A percentile compares a stretch with the other conserved stretches of the same genome.
Conservation (phyloP, 2,113 vertebrate genomes). For the Hyperopisus bebe region DNA sequence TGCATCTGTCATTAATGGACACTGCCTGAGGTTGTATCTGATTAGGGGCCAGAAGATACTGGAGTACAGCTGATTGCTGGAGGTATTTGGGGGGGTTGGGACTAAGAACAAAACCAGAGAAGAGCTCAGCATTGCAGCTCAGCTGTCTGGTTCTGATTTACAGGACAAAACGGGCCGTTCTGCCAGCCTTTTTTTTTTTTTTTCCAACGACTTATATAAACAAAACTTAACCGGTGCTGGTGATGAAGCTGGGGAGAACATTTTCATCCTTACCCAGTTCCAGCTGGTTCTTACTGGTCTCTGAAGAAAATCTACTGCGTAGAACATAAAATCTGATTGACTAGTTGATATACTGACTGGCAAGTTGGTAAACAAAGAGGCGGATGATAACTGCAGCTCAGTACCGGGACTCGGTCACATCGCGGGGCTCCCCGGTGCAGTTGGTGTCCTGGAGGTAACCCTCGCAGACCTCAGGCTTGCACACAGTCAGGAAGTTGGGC, state of each 20-base stretch:
- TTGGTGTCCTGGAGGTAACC: constrained; percentile 72
- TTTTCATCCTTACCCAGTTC: not conserved
- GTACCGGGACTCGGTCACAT: constrained; percentile 83
- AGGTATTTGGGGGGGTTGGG: not conserved
- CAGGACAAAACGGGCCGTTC: not conserved
- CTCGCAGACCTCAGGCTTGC: constrained; percentile 77
- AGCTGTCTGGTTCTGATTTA: not conserved
- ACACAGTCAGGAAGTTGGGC: constrained; percentile 84
- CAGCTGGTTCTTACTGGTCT: not conserved
- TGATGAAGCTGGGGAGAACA: not conserved
- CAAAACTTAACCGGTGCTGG: not conserved
- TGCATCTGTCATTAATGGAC: not conserved
- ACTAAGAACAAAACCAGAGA: not conserved
- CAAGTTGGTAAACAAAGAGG: not conserved
- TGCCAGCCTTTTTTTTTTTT: not conserved
- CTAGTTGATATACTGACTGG: not conserved
- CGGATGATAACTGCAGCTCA: not conserved
- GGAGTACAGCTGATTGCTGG: not conserved
- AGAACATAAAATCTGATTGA: not conserved
- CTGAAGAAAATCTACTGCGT: not conserved
- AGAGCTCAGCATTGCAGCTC: not conserved
- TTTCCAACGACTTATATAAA: not conserved
- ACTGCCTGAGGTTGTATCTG: not conserved
- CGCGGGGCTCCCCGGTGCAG: constrained; percentile 67
- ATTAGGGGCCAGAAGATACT: not conserved